A percentile compares a stretch with the other conserved stretches of the same genome.
Evolutionary conservation across 2,113 vertebrate genomes (phyloP).

Genomic region (Petrocephalus microphthalmus): DNA sequence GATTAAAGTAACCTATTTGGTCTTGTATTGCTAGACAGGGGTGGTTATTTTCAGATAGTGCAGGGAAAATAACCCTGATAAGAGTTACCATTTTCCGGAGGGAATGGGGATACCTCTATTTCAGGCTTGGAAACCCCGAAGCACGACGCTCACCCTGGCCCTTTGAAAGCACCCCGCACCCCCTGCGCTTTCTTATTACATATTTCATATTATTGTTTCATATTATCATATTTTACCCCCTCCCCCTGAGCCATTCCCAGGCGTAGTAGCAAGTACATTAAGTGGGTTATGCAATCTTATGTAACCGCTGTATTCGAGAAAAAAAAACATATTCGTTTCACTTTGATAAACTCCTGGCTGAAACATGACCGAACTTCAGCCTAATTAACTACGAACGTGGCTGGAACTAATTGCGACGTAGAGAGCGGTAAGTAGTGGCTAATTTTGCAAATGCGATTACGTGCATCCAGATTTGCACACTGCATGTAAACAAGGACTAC

Average conservation of each 20-base stretch:
- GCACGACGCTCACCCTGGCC: neutral
- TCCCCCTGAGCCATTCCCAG: neutral
- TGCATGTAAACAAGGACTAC: neutral
- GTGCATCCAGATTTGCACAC: neutral
- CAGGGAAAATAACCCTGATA: neutral
- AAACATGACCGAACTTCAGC: neutral
- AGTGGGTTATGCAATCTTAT: neutral
- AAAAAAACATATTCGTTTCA: neutral
- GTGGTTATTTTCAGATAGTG: neutral
- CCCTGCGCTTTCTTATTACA: neutral
- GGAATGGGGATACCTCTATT: neutral
- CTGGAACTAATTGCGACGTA: neutral
- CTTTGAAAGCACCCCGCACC: neutral
- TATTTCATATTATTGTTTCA: neutral
- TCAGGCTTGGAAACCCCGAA: neutral
- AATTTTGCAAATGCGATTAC: neutral
- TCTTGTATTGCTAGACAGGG: neutral
- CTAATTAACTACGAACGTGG: neutral
- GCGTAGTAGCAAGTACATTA: neutral
- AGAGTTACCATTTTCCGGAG: neutral
- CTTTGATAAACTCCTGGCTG: neutral
- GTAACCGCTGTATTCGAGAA: neutral
- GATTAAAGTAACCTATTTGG: neutral
- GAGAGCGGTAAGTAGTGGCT: neutral
- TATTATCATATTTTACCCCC: neutral